Percentiles rank a stretch among this genome's conserved stretches.
Evolutionary conservation across 2,888 invertebrate genomes (phyloP).

Genomic region (Polydesmus complanatus): DNA sequence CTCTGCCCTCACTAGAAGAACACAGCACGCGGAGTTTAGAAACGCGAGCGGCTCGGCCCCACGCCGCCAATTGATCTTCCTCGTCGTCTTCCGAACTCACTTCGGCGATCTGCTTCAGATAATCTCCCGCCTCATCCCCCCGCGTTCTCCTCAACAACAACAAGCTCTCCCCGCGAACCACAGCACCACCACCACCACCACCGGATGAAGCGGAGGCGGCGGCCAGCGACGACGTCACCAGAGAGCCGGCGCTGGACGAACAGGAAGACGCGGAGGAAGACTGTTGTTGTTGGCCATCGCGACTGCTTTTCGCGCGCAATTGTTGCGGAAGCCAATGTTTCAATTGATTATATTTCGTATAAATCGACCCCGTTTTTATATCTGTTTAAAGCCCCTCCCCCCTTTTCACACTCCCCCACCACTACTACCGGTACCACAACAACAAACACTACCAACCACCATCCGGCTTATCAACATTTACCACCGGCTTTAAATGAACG

Average conservation of each 20-base stretch:
- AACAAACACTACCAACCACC: too few species aligned
- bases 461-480: too few species aligned
- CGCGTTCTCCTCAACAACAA: not conserved
- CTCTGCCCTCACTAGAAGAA: not conserved
- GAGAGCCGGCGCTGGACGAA: not conserved
- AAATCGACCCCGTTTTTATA: slow-evolving; percentile 12
- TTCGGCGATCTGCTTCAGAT: too few species aligned
- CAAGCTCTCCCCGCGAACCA: not conserved
- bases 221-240: not conserved
- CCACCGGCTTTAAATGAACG: too few species aligned
- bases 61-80: too few species aligned
- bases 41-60: too few species aligned
- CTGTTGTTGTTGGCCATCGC: too few species aligned
- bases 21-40: too few species aligned
- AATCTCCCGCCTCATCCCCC: slow-evolving; percentile 2
- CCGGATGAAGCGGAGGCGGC: not conserved
- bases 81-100: too few species aligned
- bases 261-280: not conserved
- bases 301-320: not conserved
- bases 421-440: too few species aligned
- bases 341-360: slow-evolving; percentile 10
- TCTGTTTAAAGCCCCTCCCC: too few species aligned
- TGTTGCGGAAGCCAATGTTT: slow-evolving; percentile 11
- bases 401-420: too few species aligned
- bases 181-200: not conserved